phyloP scores from a whole-genome alignment of 2,797 vertebrate genomes.

The Sebastes vulpes region DNA sequence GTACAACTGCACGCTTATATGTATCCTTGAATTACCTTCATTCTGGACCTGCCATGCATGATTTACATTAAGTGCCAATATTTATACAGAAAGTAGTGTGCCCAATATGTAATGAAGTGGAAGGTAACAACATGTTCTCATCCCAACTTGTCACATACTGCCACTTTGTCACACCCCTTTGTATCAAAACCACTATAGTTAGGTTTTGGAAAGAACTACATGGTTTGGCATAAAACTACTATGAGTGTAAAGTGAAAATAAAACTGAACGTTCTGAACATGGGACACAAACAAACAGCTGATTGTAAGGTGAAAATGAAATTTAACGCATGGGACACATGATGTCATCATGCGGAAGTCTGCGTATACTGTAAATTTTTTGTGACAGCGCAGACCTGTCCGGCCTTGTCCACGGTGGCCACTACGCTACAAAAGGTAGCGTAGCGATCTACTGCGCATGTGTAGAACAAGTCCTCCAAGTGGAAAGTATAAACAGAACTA shows the following conservation, averaged over 20 bases:
- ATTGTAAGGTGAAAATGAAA: no score
- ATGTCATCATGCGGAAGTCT: accelerated
- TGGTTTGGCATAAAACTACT: no score
- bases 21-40: background rate
- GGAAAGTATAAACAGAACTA: background rate
- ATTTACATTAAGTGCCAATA: background rate
- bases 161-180: no score
- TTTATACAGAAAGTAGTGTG: background rate
- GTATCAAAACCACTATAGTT: no score
- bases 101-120: background rate
- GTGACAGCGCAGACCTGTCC: background rate
- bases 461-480: background rate
- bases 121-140: background rate
- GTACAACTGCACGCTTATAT: background rate
- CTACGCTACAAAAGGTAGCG: background rate
- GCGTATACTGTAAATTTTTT: no score
- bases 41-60: background rate
- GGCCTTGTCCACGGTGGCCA: background rate
- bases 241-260: no score
- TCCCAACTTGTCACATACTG: no score
- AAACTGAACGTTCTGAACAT: no score
- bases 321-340: no score
- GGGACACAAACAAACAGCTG: no score
- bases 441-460: background rate
- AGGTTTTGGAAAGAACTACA: no score